Evolutionary conservation across 2,888 invertebrate genomes (phyloP), one percentile per base, ranked within the genome.

Genomic region (Drosophila gaucha): DNA sequence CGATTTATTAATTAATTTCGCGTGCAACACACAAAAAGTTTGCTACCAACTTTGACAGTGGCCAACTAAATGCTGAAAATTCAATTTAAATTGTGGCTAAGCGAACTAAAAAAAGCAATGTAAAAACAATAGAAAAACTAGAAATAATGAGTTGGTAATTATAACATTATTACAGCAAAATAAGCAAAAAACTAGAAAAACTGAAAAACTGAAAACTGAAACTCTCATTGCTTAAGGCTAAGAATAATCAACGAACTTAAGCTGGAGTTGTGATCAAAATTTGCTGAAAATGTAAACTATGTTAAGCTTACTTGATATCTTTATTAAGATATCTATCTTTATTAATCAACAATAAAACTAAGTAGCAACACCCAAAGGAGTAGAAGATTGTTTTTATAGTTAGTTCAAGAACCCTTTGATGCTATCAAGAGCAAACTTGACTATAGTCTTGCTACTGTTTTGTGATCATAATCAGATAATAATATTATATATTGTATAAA

Each of bases 1-100:
- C 68, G 67, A 78, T 84, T 86, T 86, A 86, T 86, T 84, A 86
- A 82, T 82, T 86, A 78, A 74, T 86, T 76, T 76, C 49, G 44
- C 39, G 51, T 64, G 35, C 54, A 24, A 24, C 28, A 35, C 49
- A 35, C 26, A 31, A 18, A 31, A 31, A 20, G 6, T 12, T 50
- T 41, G 26, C 22, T 30, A 28, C 26, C 26, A 46, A 46, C 44
- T 39, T 56, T 57, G 41, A 47, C 28, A 28, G 16, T 10, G 16
- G 18, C 4, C 10, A 57, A 50, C 31, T 39, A 64, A 64, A 64
- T 35, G 18, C 35, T 39, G 28, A 10, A 64, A 65, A 65, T 54
- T 35, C 46, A 18, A 54, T 38, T 65, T 65, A 10, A 65, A 54
- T 41, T 39, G 33, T 6, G n/a, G 18, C 16, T 16, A 20, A n/a